Conservation (phyloP, 1,140 invertebrate species). For the Eufriesea mexicana region DNA sequence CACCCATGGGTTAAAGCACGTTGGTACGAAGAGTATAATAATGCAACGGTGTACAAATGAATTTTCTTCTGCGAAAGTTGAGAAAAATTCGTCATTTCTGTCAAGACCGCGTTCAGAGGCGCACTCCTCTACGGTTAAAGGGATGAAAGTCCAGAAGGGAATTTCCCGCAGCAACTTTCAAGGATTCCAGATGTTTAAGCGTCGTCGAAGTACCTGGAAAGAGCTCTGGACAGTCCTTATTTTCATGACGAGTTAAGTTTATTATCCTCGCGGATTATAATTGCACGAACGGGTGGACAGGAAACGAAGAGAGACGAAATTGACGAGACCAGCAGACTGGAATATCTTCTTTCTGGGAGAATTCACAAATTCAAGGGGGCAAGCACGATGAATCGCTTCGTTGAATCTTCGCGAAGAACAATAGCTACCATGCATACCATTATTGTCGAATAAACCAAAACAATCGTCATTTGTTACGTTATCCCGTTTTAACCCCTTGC, state of each 20-base stretch:
- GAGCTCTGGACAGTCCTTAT: not conserved
- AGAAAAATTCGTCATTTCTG: not conserved
- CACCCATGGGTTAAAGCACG: too few relatives aligned
- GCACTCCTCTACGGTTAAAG: not conserved
- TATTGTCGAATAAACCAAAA: not conserved
- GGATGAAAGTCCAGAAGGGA: not conserved
- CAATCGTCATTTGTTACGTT: not conserved
- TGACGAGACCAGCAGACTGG: not conserved
- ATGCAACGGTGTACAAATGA: too few relatives aligned
- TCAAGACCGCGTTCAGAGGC: not conserved
- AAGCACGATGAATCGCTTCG: not conserved
- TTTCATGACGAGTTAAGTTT: not conserved
- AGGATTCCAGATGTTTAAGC: not conserved
- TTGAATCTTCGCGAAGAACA: not conserved
- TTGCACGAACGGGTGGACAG: not conserved
- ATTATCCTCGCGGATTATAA: not conserved
- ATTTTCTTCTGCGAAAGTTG: not conserved
- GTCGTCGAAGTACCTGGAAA: too few relatives aligned
- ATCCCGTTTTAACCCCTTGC: too few relatives aligned
- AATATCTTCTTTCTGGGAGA: conserved; percentile 10
- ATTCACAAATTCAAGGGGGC: conserved; percentile 25
- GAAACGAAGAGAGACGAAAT: not conserved
- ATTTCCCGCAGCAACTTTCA: not conserved
- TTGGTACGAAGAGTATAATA: too few relatives aligned
- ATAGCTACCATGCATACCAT: not conserved